Percentiles rank a stretch among this genome's conserved stretches.
Conservation (phyloP, 2,888 invertebrate species). For the Eledona agricola region DNA sequence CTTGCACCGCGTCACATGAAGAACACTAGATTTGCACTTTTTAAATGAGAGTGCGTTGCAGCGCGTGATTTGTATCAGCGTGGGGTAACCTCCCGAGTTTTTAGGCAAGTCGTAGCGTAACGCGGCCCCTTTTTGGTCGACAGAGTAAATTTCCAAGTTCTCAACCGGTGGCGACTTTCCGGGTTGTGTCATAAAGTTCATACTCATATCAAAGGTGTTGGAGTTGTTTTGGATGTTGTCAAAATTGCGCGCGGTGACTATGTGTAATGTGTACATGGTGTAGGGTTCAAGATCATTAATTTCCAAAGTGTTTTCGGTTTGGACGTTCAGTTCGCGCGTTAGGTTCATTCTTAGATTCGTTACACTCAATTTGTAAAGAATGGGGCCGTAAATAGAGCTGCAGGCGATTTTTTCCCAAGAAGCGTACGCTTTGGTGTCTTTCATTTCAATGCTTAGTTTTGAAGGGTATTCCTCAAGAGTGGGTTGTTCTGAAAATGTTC, state of each 20-base stretch:
- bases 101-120: constrained; percentile 55
- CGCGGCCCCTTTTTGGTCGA: constrained; percentile 48
- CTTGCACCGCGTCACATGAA: constrained; percentile 48
- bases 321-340: constrained; percentile 39
- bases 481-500: constrained; percentile 50
- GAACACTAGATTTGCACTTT: constrained; percentile 47
- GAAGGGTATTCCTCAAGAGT: constrained; percentile 52
- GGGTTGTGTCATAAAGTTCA: constrained; percentile 53
- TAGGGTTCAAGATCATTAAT: constrained; percentile 50
- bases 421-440: constrained; percentile 46
- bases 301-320: constrained; percentile 45
- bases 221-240: constrained; percentile 42
- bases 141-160: constrained; percentile 56
- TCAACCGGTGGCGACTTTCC: constrained; percentile 53
- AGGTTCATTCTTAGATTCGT: constrained; percentile 42
- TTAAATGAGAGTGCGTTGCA: constrained; percentile 49
- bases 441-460: constrained; percentile 47
- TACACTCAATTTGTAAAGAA: constrained; percentile 49
- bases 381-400: constrained; percentile 48
- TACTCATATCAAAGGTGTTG: constrained; percentile 38
- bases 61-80: constrained; percentile 47
- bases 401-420: constrained; percentile 54
- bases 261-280: constrained; percentile 51
- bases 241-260: constrained; percentile 49
- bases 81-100: constrained; percentile 48